Conservation (phyloP, 2,888 invertebrate genomes). For the Zygothrica quintamaculata region DNA sequence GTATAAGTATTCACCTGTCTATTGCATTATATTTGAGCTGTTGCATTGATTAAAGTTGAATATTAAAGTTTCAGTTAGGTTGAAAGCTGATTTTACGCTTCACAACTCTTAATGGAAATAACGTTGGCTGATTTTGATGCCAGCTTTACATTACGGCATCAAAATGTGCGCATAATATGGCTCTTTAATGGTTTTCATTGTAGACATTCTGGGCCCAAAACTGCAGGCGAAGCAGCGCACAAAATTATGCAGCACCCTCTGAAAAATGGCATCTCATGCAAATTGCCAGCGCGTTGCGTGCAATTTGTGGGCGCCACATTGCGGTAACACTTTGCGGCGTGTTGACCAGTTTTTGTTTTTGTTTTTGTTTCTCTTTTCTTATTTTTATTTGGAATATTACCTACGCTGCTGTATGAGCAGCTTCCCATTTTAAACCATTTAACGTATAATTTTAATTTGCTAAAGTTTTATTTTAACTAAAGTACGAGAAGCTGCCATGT, state of each 20-base stretch:
- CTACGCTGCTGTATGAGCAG: not conserved
- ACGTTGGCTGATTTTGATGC: conserved; percentile 21
- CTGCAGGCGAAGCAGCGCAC: conserved; percentile 29
- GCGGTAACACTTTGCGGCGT: conserved; percentile 53
- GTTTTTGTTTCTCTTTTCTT: not conserved
- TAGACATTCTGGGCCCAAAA: conserved; percentile 49
- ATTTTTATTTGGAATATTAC: too few species aligned
- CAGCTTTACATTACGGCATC: conserved; percentile 31
- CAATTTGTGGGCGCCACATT: conserved; percentile 48
- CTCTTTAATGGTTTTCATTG: conserved; percentile 63
- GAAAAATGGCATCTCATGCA: conserved; percentile 69
- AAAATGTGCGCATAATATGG: conserved; percentile 69
- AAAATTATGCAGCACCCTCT: conserved; percentile 64
- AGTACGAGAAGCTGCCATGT: not conserved
- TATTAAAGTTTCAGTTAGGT: conserved; percentile 26
- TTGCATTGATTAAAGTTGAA: conserved; percentile 21
- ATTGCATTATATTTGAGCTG: not conserved
- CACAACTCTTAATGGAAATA: conserved; percentile 67
- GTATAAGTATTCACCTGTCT: not conserved
- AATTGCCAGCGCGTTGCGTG: conserved; percentile 50
- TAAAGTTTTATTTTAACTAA: too few species aligned
- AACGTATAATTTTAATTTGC: conserved; percentile 23
- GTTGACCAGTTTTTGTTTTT: conserved; percentile 38
- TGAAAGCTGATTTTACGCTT: conserved; percentile 67
- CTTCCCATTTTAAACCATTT: not conserved